phyloP scores from a whole-genome alignment of 2,797 vertebrate species.

The Decapterus maruadsi region DNA sequence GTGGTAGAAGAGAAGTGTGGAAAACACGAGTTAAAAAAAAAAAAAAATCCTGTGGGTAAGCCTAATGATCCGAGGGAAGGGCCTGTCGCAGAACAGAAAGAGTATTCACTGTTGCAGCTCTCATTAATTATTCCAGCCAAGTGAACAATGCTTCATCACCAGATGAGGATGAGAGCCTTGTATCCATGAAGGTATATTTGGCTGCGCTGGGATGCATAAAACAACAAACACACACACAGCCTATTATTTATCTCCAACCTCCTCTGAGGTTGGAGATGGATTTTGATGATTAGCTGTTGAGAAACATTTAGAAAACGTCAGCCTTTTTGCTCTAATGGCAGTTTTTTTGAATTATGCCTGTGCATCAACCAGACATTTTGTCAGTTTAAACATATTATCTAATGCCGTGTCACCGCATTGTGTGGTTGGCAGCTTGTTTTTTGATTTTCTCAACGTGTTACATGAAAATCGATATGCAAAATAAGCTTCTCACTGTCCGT shows the following conservation, averaged over 20 bases:
- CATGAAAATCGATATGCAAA: constrained; percentile 42
- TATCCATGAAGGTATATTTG: constrained; percentile 10
- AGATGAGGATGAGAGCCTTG: constrained; percentile 39
- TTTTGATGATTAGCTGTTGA: neutral
- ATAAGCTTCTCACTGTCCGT: constrained; percentile 27
- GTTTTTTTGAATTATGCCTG: neutral
- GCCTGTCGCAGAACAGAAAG: constrained; percentile 53
- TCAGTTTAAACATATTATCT: neutral
- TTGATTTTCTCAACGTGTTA: neutral
- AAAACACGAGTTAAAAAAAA: constrained; percentile 25
- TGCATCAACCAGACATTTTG: neutral
- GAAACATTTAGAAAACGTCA: neutral
- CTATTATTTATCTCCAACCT: constrained; percentile 2
- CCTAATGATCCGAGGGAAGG: constrained; percentile 52
- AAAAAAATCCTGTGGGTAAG: constrained; percentile 23
- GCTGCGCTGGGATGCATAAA: neutral
- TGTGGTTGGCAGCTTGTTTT: constrained; percentile 32
- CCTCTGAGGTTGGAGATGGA: neutral
- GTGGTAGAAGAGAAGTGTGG: constrained; percentile 24
- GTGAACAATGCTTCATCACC: constrained; percentile 50
- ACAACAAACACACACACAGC: neutral
- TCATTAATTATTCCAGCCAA: constrained; percentile 59
- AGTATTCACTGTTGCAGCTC: constrained; percentile 46
- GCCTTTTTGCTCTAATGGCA: neutral
- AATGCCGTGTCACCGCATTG: neutral